Conservation (phyloP, 2,113 vertebrate species). For the Pimephales promelas region DNA sequence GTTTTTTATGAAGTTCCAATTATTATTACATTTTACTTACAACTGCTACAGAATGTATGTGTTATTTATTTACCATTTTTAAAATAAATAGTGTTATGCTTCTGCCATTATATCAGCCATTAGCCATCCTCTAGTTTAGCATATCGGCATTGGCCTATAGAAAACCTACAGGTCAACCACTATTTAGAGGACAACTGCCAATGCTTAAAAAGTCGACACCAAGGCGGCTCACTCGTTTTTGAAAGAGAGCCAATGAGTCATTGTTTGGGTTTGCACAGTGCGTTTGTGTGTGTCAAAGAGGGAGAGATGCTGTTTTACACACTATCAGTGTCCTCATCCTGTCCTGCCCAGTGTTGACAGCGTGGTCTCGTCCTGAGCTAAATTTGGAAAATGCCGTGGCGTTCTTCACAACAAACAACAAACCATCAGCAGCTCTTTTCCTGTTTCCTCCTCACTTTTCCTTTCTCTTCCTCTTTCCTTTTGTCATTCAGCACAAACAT, state of each 20-base stretch:
- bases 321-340: slow-evolving; percentile 27
- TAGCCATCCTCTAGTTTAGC: not conserved
- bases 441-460: not conserved
- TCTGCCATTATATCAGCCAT: not conserved
- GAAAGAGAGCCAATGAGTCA: not conserved
- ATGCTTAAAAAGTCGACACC: not conserved
- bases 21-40: too few relatives aligned
- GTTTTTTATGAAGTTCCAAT: too few relatives aligned
- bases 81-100: not conserved
- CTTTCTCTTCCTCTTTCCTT: not conserved
- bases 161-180: not conserved
- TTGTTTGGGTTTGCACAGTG: not conserved
- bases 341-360: slow-evolving; percentile 31
- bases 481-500: not conserved
- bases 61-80: not conserved
- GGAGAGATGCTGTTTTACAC: not conserved
- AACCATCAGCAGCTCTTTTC: slow-evolving; percentile 23
- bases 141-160: not conserved
- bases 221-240: not conserved
- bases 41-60: not conserved
- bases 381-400: slow-evolving; percentile 23
- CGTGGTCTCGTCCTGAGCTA: not conserved
- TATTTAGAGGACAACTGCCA: not conserved
- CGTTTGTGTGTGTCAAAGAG: not conserved
- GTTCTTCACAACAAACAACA: slow-evolving; percentile 13